Evolutionary conservation across 2,888 invertebrate genomes (phyloP), one percentile per base, ranked within the genome.

Genomic region (Orthosia cruda): DNA sequence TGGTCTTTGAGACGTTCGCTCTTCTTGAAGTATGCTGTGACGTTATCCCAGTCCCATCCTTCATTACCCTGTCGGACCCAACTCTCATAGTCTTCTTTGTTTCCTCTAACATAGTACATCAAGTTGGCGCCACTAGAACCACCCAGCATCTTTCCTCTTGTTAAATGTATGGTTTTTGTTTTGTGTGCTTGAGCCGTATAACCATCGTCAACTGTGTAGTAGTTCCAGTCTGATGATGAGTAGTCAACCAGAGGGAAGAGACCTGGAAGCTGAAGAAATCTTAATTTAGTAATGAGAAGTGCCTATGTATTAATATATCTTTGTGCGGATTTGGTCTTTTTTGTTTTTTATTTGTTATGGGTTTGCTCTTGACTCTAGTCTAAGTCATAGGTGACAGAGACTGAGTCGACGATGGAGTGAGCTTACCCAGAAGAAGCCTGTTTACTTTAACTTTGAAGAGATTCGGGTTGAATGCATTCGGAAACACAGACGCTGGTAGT

Each of bases 31-130:
- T 40, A 40, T 40, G 40, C 40, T 40, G 40, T 91, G 4, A 90
- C 89, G 0, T 86, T 83, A 2, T 89, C 75, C 90, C 88, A 92
- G 40, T 88, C 86, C 92, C 93, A 92, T 0, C 89, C 89, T 0
- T 93, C 87, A 62, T 98, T 97, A 0, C 98, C 98, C 70, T 97
- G 87, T 3, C 93, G 94, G 0, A 97, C 97, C 98, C 98, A 98
- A 0, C 95, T 91, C 0, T 96, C 89, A 88, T 97, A 98, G 87
- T 98, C 98, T 9, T 90, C 91, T 54, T 96, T 95, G 88, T 97
- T 97, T 0, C 98, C 98, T 81, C 97, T 94, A 0, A 97, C 93
- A 87, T 98, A 97, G 3, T 97, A 85, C 97, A 98, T 97, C 55
- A 96, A 97, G 90, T 98, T 98, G 4, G 97, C 93, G 0, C 96